Percentiles rank a stretch among this genome's conserved stretches.
phyloP scores from a whole-genome alignment of 2,888 invertebrate species.

The Acanthopleura granulata region DNA sequence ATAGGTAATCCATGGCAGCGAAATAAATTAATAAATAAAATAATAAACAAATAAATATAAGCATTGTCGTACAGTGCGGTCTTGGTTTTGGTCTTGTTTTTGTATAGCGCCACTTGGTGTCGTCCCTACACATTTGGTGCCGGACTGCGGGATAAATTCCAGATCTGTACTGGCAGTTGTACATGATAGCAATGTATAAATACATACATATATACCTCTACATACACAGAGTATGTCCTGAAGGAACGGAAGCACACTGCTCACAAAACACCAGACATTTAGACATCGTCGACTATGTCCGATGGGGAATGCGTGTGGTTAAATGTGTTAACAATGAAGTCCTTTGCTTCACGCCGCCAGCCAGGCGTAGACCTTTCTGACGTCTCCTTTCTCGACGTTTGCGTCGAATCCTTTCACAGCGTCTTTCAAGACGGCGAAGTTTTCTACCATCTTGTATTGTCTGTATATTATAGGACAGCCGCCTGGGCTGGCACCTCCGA shows the following conservation, averaged over 20 bases:
- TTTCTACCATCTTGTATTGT: not conserved
- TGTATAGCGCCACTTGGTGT: too few relatives aligned
- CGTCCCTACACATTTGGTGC: too few relatives aligned
- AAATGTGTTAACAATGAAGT: not conserved
- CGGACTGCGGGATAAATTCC: not conserved
- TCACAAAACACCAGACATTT: not conserved
- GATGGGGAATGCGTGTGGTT: not conserved
- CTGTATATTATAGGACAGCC: not conserved
- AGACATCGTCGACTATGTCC: not conserved
- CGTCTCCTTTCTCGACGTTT: not conserved
- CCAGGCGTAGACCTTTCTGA: not conserved
- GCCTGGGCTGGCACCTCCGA: not conserved
- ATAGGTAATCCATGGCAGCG: not conserved
- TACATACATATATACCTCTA: not conserved
- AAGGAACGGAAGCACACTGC: not conserved
- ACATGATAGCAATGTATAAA: not conserved
- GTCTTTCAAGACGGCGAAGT: not conserved
- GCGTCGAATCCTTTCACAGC: not conserved
- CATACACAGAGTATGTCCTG: too few relatives aligned
- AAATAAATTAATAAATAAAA: slow-evolving; percentile 10
- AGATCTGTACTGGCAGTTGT: not conserved
- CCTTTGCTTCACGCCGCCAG: not conserved
- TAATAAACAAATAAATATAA: slow-evolving; percentile 6
- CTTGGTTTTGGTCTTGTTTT: too few relatives aligned
- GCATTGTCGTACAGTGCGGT: not conserved